phyloP scores from a whole-genome alignment of 2,888 invertebrate species.

The Eupithecia centaureata region DNA sequence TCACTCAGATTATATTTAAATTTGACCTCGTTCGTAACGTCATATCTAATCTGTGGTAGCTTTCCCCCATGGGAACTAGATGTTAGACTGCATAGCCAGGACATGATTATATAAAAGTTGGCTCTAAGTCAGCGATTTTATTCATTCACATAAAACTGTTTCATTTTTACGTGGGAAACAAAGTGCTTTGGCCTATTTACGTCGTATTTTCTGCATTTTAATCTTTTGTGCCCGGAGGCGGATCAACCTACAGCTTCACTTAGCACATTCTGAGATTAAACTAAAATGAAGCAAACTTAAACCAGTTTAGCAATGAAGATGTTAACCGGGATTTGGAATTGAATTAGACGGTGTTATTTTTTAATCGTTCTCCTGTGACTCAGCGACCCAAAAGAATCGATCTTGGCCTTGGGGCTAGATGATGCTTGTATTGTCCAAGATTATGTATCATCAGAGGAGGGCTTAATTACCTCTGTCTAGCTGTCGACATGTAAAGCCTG shows the following conservation, averaged over 20 bases:
- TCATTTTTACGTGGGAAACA: background rate
- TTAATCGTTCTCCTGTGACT: no score
- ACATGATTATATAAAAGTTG: background rate
- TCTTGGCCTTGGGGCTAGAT: no score
- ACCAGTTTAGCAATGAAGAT: background rate
- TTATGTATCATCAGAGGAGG: no score
- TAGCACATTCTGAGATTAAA: constrained; percentile 12
- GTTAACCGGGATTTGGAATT: background rate
- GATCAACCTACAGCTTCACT: constrained; percentile 6
- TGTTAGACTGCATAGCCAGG: background rate
- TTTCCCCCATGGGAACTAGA: background rate
- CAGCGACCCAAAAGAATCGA: no score
- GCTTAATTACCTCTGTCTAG: no score
- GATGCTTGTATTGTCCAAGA: no score
- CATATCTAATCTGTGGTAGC: no score
- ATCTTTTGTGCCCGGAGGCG: background rate
- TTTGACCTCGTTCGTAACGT: background rate
- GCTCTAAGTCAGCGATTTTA: constrained; percentile 7
- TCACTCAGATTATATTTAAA: background rate
- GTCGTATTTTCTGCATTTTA: constrained; percentile 14
- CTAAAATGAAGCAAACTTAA: background rate
- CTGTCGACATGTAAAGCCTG: no score
- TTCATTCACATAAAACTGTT: constrained; percentile 3
- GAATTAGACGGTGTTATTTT: background rate
- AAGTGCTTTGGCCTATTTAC: constrained; percentile 11